Conservation (phyloP, 2,113 vertebrate genomes). For the Muntiacus muntjak region DNA sequence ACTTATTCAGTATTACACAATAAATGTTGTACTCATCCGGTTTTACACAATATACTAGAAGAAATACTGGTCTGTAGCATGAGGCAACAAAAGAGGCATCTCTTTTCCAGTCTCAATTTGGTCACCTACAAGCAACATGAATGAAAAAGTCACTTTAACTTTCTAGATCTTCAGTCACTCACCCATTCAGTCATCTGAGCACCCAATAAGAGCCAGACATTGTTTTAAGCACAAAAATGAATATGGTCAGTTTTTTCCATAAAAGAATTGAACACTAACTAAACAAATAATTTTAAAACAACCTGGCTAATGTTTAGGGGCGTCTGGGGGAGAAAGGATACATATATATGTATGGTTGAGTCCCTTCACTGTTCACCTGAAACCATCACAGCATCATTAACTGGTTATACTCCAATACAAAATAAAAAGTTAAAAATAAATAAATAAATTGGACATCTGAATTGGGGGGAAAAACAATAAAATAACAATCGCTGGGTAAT, state of each 20-base stretch:
- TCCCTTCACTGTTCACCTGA: background rate
- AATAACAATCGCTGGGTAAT: background rate
- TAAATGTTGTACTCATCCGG: background rate
- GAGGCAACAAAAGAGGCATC: background rate
- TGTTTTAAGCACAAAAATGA: conserved; percentile 22
- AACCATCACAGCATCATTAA: background rate
- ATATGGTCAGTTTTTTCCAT: background rate
- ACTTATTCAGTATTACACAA: conserved; percentile 7
- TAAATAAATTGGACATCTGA: background rate
- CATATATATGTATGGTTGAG: background rate
- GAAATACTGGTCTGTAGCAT: background rate
- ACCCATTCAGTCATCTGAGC: background rate
- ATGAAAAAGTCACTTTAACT: conserved; percentile 23
- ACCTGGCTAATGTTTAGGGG: background rate
- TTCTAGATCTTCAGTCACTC: conserved; percentile 28
- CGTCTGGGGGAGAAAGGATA: background rate
- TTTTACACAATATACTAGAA: background rate
- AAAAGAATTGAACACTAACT: conserved; percentile 6
- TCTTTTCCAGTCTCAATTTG: conserved; percentile 25
- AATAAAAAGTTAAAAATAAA: background rate
- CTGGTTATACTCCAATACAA: background rate
- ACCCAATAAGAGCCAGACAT: background rate
- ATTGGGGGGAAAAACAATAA: background rate
- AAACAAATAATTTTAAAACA: conserved; percentile 39
- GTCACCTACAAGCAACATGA: background rate